These are phyloP conservation scores for Echiichthys vipera DNA, from an alignment of 2,797 vertebrate genomes.

Conservation along the genomic window DNA sequence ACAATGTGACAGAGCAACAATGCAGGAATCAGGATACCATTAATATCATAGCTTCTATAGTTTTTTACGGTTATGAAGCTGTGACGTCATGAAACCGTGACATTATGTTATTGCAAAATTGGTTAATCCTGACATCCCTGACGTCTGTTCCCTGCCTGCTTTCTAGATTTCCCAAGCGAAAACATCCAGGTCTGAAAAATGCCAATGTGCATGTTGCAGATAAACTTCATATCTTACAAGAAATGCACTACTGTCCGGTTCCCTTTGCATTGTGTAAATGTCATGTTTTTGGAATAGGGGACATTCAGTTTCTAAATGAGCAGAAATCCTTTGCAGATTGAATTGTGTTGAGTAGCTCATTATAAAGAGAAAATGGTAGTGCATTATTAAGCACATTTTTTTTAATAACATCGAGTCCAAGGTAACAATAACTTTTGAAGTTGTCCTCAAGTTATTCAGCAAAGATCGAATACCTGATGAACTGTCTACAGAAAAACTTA, in stretches of 20 bases:
- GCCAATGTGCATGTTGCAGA: too few species aligned
- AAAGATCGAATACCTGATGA: slow-evolving; percentile 33
- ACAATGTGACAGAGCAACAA: too few species aligned
- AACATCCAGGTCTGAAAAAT: too few species aligned
- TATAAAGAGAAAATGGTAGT: slow-evolving; percentile 11
- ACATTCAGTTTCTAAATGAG: slow-evolving; percentile 11
- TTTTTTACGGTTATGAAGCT: too few species aligned
- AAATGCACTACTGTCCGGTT: not conserved
- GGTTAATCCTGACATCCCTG: too few species aligned
- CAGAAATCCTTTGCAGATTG: slow-evolving; percentile 29
- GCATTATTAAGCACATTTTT: slow-evolving; percentile 17
- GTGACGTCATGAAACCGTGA: too few species aligned
- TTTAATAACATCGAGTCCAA: slow-evolving; percentile 19
- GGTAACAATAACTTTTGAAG: slow-evolving; percentile 34
- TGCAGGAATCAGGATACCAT: too few species aligned
- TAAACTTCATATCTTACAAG: not conserved
- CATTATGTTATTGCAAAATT: too few species aligned
- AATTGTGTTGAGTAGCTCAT: slow-evolving; percentile 14
- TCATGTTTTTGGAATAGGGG: slow-evolving; percentile 1
- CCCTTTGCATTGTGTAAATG: slow-evolving; percentile 13
- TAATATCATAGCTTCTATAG: too few species aligned
- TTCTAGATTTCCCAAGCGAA: too few species aligned
- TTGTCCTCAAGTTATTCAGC: slow-evolving; percentile 27
- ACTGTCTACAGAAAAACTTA: slow-evolving; percentile 21
- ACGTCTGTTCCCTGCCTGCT: too few species aligned